These are phyloP conservation scores for Zhuqinia jingwanae DNA, from an alignment of 2,888 invertebrate species.

Conservation along the genomic window DNA sequence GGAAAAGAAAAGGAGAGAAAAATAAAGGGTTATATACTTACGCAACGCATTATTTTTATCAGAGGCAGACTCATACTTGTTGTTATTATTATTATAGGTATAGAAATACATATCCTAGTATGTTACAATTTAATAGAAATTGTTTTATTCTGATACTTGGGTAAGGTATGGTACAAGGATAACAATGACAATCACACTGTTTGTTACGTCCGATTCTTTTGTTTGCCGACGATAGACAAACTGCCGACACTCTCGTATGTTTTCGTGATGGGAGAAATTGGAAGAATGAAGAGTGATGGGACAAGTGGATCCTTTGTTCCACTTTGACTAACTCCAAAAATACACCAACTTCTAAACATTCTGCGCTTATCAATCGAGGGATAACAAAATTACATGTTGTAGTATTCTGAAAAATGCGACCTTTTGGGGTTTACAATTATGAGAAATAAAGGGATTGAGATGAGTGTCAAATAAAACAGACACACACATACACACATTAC, in stretches of 20 bases:
- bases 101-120: too few species aligned
- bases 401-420: too few species aligned
- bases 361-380: conserved; percentile 41
- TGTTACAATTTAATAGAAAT: too few species aligned
- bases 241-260: background rate
- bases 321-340: conserved; percentile 30
- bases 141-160: too few species aligned
- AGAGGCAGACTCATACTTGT: too few species aligned
- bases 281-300: conserved; percentile 36
- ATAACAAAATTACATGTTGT: background rate
- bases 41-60: too few species aligned
- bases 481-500: too few species aligned
- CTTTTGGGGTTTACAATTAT: too few species aligned
- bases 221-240: conserved; percentile 51
- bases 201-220: conserved; percentile 43
- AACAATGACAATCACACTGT: background rate
- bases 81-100: conserved; percentile 3
- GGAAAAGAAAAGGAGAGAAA: background rate
- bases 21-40: background rate
- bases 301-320: conserved; percentile 60
- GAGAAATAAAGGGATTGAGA: too few species aligned
- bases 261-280: background rate
- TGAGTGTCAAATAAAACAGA: too few species aligned
- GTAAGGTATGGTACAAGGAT: background rate
- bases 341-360: conserved; percentile 39